A percentile compares a stretch with the other conserved stretches of the same genome.
These are phyloP conservation scores for Periophthalmus modestus DNA, from an alignment of 2,113 vertebrate species.

Conservation along the genomic window DNA sequence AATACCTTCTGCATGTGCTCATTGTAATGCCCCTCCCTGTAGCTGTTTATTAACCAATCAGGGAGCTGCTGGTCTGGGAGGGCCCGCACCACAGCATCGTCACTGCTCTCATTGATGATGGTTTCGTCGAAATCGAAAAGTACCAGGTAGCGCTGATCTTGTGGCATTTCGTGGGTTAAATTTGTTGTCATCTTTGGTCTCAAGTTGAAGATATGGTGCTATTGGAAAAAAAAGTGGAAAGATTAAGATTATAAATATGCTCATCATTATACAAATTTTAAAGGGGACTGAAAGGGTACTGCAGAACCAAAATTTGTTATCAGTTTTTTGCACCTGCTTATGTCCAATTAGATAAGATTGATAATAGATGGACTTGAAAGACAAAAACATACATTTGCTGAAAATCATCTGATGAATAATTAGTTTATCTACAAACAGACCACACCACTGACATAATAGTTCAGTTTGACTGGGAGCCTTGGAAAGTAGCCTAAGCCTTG, in stretches of 20 bases:
- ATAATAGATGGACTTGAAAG: background rate
- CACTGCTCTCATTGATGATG: conserved; percentile 88
- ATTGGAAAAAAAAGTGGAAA: conserved; percentile 14
- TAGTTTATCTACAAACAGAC: background rate
- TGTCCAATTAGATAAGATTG: too few species aligned
- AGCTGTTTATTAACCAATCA: conserved; percentile 77
- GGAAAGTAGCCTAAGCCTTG: background rate
- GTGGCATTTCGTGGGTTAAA: background rate
- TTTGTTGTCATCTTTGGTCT: conserved; percentile 69
- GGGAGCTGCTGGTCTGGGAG: conserved; percentile 83
- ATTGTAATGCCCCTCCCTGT: conserved; percentile 84
- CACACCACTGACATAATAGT: too few species aligned
- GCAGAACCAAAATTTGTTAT: too few species aligned
- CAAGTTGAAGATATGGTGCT: conserved; percentile 12
- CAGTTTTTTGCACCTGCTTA: background rate
- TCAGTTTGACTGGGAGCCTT: too few species aligned
- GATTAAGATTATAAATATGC: background rate
- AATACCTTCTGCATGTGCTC: conserved; percentile 86
- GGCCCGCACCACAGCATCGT: conserved; percentile 80
- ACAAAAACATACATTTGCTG: background rate
- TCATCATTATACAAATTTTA: too few species aligned
- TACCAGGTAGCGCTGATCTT: conserved; percentile 78
- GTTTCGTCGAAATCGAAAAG: conserved; percentile 96
- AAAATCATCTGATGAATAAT: background rate
- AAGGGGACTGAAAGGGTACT: too few species aligned